These are phyloP conservation scores for Penaeus chinensis DNA, from an alignment of 1,140 invertebrate genomes.

Conservation along the genomic window DNA sequence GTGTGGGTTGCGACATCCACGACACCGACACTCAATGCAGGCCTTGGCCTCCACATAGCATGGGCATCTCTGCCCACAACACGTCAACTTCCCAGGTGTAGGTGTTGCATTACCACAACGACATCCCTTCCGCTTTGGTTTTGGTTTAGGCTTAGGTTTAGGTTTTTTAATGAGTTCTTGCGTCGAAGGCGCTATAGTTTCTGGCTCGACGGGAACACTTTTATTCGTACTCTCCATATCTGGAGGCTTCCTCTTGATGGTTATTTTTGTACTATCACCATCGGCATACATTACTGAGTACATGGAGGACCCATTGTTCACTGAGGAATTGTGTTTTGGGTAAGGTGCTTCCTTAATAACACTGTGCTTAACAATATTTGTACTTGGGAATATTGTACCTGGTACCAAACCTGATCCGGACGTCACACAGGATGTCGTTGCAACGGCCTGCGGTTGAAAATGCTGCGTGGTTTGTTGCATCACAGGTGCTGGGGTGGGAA, in stretches of 20 bases:
- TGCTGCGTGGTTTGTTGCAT: conserved; percentile 39
- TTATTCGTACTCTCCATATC: conserved; percentile 55
- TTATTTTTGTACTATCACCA: conserved; percentile 80
- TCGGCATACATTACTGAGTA: conserved; percentile 84
- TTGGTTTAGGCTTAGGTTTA: conserved; percentile 69
- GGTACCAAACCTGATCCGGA: conserved; percentile 52
- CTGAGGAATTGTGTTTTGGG: conserved; percentile 69
- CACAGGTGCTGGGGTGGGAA: conserved; percentile 31
- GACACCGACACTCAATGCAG: conserved; percentile 88
- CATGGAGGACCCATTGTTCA: conserved; percentile 78
- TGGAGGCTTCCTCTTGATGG: conserved; percentile 80
- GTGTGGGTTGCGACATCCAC: conserved; percentile 90
- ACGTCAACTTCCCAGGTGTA: conserved; percentile 88
- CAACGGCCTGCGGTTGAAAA: conserved; percentile 34
- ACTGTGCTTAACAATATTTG: conserved; percentile 62
- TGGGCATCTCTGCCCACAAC: conserved; percentile 91
- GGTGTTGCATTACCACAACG: conserved; percentile 90
- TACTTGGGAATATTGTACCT: conserved; percentile 62
- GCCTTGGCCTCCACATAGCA: conserved; percentile 90
- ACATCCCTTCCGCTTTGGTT: conserved; percentile 79
- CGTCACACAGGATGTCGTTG: conserved; percentile 37
- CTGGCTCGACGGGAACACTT: conserved; percentile 45
- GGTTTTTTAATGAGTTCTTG: conserved; percentile 70
- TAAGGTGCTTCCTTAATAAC: conserved; percentile 52
- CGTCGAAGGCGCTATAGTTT: conserved; percentile 50